Evolutionary conservation across 2,888 invertebrate species (phyloP).

Genomic region (Orthonevra nobilis): DNA sequence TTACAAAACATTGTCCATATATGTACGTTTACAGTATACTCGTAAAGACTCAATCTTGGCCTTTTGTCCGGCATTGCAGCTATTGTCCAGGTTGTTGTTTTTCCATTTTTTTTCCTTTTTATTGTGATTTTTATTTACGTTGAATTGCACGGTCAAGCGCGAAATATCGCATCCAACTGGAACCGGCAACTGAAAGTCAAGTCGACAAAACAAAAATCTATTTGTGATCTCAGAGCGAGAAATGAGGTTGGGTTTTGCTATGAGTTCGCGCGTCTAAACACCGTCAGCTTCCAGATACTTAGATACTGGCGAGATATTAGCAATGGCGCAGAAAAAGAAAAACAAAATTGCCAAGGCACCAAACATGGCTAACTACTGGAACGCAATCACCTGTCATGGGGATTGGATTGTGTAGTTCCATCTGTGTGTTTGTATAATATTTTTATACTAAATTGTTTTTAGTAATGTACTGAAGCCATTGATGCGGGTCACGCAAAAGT

Average conservation of each 20-base stretch:
- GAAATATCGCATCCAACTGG: conserved; percentile 74
- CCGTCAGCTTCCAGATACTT: conserved; percentile 30
- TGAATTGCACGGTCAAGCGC: conserved; percentile 76
- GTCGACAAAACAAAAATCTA: conserved; percentile 23
- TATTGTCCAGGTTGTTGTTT: neutral
- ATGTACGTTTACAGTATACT: neutral
- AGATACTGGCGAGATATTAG: conserved; percentile 30
- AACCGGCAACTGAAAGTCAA: conserved; percentile 70
- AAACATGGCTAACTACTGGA: conserved; percentile 51
- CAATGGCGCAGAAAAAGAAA: conserved; percentile 39
- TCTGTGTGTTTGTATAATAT: too few species aligned
- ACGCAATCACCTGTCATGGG: conserved; percentile 46
- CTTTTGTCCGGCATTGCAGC: conserved; percentile 21
- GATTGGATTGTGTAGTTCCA: too few species aligned
- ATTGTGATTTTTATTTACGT: conserved; percentile 67
- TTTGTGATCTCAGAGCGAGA: conserved; percentile 43
- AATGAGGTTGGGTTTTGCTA: conserved; percentile 43
- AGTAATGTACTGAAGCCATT: neutral
- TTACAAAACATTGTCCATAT: conserved; percentile 21
- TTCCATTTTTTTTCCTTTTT: too few species aligned
- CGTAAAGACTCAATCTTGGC: conserved; percentile 32
- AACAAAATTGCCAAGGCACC: conserved; percentile 25
- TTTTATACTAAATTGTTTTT: neutral
- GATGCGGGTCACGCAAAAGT: neutral
- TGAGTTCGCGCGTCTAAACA: conserved; percentile 20